Conservation (phyloP, 2,113 vertebrate species). For the Vidua macroura region DNA sequence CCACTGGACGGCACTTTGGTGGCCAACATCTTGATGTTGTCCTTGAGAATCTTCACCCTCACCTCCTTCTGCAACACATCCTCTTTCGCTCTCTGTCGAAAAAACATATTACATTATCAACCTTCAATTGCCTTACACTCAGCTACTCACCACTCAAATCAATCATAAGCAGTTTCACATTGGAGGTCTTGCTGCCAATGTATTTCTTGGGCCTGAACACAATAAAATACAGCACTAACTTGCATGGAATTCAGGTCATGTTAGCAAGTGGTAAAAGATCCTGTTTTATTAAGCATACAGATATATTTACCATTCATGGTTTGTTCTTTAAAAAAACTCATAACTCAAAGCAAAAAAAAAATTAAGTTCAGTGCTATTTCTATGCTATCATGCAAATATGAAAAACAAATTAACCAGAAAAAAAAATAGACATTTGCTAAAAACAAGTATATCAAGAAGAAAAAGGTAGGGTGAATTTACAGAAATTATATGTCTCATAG, state of each 20-base stretch:
- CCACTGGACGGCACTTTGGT: conserved; percentile 79
- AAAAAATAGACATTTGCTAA: accelerated
- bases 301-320: neutral
- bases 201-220: neutral
- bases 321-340: neutral
- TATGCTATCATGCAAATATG: neutral
- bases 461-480: neutral
- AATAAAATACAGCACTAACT: neutral
- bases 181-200: neutral
- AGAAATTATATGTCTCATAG: neutral
- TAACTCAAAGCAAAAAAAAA: neutral
- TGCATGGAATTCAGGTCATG: neutral
- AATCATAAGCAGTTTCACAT: neutral
- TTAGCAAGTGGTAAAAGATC: neutral
- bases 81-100: conserved; percentile 90
- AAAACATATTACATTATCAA: accelerated
- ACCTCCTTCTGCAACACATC: conserved; percentile 98
- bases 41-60: conserved; percentile 96
- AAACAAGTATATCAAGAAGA: neutral
- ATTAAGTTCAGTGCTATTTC: neutral
- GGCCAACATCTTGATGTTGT: conserved; percentile 90
- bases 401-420: neutral
- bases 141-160: neutral
- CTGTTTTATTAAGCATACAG: neutral
- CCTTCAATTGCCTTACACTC: neutral